Percentiles rank a stretch among this genome's conserved stretches.
These are phyloP conservation scores for Drosophila neocordata DNA, from an alignment of 1,140 invertebrate species.

Conservation along the genomic window DNA sequence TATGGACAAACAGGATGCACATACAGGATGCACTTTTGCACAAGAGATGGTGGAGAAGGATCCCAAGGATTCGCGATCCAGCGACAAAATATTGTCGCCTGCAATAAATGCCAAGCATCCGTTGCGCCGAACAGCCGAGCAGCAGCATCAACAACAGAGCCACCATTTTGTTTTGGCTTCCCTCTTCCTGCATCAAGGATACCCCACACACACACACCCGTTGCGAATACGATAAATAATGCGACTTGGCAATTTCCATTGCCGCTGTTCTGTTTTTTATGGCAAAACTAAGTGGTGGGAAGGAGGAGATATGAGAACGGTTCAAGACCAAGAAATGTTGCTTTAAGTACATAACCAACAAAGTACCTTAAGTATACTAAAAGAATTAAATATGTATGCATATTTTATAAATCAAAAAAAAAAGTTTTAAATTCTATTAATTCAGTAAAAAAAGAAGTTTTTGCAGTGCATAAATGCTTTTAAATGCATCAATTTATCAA, in stretches of 20 bases:
- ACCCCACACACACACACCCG: background rate
- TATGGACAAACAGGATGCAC: conserved; percentile 12
- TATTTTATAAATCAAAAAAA: no score
- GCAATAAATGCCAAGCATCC: conserved; percentile 79
- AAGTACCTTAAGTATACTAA: background rate
- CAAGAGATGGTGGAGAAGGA: background rate
- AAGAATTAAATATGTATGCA: no score
- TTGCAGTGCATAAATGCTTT: no score
- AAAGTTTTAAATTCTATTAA: no score
- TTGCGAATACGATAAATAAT: conserved; percentile 74
- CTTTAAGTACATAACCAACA: conserved; percentile 1
- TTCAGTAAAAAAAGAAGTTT: no score
- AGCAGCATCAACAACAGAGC: conserved; percentile 55
- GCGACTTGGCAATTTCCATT: conserved; percentile 71
- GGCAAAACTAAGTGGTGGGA: background rate
- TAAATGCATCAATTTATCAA: no score
- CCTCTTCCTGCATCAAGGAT: conserved; percentile 1
- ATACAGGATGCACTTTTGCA: conserved; percentile 17
- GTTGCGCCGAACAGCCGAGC: conserved; percentile 61
- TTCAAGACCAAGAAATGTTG: background rate
- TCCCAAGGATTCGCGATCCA: conserved; percentile 25
- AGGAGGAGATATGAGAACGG: no score
- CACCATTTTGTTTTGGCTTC: conserved; percentile 61
- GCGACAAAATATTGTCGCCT: conserved; percentile 77
- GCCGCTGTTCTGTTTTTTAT: conserved; percentile 25